Evolutionary conservation across 2,797 vertebrate genomes (phyloP).

Genomic region (Carcharodon carcharias): DNA sequence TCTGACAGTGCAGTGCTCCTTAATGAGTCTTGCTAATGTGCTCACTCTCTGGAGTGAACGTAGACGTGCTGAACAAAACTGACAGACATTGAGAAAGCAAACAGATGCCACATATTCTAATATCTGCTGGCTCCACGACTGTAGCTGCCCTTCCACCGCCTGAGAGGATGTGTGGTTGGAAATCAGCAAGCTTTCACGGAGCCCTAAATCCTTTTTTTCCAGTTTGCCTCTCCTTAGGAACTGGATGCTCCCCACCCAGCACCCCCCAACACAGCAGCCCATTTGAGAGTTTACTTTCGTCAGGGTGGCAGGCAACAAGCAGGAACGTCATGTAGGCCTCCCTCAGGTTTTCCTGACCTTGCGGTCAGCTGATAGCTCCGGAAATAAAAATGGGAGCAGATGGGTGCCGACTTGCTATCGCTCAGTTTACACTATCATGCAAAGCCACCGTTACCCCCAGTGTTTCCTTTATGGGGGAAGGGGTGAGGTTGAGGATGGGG

Average conservation of each 20-base stretch:
- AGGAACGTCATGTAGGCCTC: background rate
- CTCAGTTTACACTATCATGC: background rate
- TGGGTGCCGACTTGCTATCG: background rate
- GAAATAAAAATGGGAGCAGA: background rate
- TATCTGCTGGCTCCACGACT: background rate
- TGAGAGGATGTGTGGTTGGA: background rate
- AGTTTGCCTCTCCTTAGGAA: background rate
- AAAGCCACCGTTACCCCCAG: background rate
- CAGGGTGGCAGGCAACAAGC: background rate
- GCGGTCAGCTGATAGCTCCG: too few species aligned
- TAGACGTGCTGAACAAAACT: background rate
- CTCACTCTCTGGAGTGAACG: background rate
- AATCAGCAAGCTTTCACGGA: background rate
- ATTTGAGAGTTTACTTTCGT: background rate
- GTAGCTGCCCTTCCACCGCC: background rate
- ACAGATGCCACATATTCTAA: background rate
- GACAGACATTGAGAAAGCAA: background rate
- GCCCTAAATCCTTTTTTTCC: background rate
- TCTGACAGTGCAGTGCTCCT: background rate
- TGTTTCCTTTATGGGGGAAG: background rate
- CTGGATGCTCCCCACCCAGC: too few species aligned
- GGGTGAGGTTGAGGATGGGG: background rate
- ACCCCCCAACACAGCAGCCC: background rate
- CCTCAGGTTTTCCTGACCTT: background rate
- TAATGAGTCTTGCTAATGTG: background rate